phyloP scores from a whole-genome alignment of 2,888 invertebrate species.

The Hydriomena furcata region DNA sequence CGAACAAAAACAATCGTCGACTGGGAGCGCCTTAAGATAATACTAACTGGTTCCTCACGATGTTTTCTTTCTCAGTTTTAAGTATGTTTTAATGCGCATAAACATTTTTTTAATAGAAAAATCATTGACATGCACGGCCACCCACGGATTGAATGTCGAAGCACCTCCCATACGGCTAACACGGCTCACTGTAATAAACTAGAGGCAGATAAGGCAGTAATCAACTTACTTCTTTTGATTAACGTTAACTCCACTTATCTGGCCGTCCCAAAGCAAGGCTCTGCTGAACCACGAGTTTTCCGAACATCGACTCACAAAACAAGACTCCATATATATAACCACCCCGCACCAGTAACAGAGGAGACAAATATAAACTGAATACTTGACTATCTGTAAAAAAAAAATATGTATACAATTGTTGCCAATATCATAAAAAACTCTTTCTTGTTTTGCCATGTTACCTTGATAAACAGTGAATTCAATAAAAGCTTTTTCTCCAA shows the following conservation, averaged over 20 bases:
- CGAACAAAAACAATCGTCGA: too few relatives aligned
- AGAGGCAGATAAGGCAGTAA: too few relatives aligned
- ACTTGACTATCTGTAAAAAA: constrained; percentile 65
- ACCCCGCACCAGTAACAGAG: constrained; percentile 80
- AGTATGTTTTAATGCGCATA: too few relatives aligned
- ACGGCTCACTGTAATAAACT: too few relatives aligned
- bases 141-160: too few relatives aligned
- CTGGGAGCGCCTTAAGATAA: too few relatives aligned
- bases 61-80: too few relatives aligned
- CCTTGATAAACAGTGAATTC: constrained; percentile 71
- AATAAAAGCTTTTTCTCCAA: constrained; percentile 66
- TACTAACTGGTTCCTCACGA: too few relatives aligned
- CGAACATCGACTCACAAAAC: constrained; percentile 73
- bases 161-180: too few relatives aligned
- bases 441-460: constrained; percentile 32
- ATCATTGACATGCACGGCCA: too few relatives aligned
- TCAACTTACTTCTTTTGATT: constrained; percentile 49
- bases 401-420: background rate
- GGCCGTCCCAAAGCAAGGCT: constrained; percentile 57
- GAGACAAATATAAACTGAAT: constrained; percentile 69
- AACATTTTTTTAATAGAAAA: too few relatives aligned
- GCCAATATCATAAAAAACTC: too few relatives aligned
- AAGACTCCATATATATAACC: constrained; percentile 77
- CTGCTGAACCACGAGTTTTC: constrained; percentile 76
- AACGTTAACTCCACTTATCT: constrained; percentile 25